Evolutionary conservation across 2,797 vertebrate genomes (phyloP), one percentile per base, ranked within the genome.

Genomic region (Molossus alvarezi): DNA sequence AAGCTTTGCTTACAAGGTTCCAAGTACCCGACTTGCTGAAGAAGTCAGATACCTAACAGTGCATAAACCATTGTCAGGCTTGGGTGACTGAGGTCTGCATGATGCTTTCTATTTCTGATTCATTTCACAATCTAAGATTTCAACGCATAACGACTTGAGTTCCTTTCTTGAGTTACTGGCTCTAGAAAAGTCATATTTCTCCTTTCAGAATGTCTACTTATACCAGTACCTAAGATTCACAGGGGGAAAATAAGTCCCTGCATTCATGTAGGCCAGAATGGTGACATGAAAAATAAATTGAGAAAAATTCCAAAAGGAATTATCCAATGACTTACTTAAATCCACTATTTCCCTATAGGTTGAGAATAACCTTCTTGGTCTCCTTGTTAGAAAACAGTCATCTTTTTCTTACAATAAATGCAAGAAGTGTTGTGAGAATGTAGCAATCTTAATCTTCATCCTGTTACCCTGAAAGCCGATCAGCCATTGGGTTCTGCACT

Each of bases 401-500:
- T 90, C 91, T 64, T 73, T 95, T 64, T 67, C 83, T 27, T 83
- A 91, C 67, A 97, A 45, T 53, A 27, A 90, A 33, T 60, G 76
- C 48, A 88, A 48, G 48, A 97, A 95, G 83, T 97, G 97, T 83
- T 94, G 89, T 95, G 72, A 93, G 73, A 96, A 91, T 89, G 96
- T 95, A 97, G 96, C 25, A 77, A 21, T 80, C 72, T 76, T 51
- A 65, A 84, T 91, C 87, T 94, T 79, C 14, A 83, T 71, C 55
- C 77, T 76, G 45, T 89, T 89, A 84, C 27, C 69, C 65, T 60
- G 29, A 88, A 73, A 57, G 45, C 21, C 64, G 90, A 75, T 77
- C 71, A n/a, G 41, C 48, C 27, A n/a, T 0, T 27, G 60, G 79
- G 18, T 53, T 41, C 20, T 87, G 48, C 10, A 37, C 20, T 51